phyloP scores from a whole-genome alignment of 1,140 invertebrate species.

The Contarinia nasturtii region DNA sequence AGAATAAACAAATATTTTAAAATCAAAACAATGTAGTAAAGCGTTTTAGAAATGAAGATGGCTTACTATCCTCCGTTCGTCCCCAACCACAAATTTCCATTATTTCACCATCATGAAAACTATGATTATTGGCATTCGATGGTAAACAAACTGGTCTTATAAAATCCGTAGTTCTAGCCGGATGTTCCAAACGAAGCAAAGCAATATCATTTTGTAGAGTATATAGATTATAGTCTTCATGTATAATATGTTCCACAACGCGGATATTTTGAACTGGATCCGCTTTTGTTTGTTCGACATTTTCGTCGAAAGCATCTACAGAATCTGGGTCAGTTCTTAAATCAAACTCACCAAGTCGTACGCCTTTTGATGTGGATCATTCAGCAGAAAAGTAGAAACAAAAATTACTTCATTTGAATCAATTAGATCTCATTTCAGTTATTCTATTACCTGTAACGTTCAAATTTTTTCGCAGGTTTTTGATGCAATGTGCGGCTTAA shows the following conservation, averaged over 20 bases:
- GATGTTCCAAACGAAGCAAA: conserved; percentile 39
- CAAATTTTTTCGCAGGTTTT: background rate
- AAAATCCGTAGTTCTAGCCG: too few species aligned
- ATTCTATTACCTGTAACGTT: background rate
- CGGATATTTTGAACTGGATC: conserved; percentile 29
- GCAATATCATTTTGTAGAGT: conserved; percentile 42
- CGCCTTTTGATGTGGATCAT: conserved; percentile 11
- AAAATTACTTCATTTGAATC: background rate
- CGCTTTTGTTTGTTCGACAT: too few species aligned
- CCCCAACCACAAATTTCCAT: too few species aligned
- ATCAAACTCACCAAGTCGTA: conserved; percentile 43
- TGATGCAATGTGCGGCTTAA: background rate
- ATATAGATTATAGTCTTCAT: conserved; percentile 36
- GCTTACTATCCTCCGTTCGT: too few species aligned
- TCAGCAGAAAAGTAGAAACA: background rate
- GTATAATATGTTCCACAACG: conserved; percentile 34
- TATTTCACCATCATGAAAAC: too few species aligned
- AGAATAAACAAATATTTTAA: too few species aligned
- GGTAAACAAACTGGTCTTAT: too few species aligned
- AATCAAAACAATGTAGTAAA: too few species aligned
- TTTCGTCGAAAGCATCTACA: conserved; percentile 17
- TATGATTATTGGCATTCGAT: too few species aligned
- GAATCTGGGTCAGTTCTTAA: conserved; percentile 33
- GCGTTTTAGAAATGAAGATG: too few species aligned
- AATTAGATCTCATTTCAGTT: background rate